Evolutionary conservation across 23 tunicate species (phyloP).

Genomic region (Corella eumyota): DNA sequence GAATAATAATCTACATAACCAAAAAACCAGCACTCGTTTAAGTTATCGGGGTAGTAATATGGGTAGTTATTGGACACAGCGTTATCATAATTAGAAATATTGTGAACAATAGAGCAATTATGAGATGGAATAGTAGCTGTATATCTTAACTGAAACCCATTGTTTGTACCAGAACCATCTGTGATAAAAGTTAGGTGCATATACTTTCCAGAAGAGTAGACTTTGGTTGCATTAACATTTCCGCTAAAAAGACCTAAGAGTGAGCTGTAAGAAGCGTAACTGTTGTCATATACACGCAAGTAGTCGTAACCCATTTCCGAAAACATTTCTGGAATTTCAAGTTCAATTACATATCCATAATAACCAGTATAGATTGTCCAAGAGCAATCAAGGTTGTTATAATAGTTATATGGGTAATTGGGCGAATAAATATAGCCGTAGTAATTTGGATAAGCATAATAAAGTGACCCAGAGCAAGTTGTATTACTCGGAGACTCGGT

Average conservation of each 20-base stretch:
- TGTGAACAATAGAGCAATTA: too few relatives aligned
- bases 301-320: not conserved
- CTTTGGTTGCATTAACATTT: too few relatives aligned
- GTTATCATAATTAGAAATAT: too few relatives aligned
- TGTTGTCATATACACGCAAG: slow-evolving; percentile 2
- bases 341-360: slow-evolving; percentile 1
- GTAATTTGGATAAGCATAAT: not conserved
- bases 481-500: too few relatives aligned
- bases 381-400: slow-evolving; percentile 11
- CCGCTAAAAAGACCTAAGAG: not conserved
- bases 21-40: too few relatives aligned
- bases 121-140: too few relatives aligned
- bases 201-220: not conserved
- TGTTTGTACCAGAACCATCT: not conserved
- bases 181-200: not conserved
- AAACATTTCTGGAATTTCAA: not conserved
- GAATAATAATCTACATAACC: too few relatives aligned
- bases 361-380: slow-evolving; percentile 7
- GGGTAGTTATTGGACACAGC: too few relatives aligned
- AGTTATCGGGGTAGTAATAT: too few relatives aligned
- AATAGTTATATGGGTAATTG: slow-evolving; percentile 8
- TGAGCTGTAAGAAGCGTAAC: not conserved
- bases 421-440: slow-evolving; percentile 16
- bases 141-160: too few relatives aligned
- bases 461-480: too few relatives aligned